These are phyloP conservation scores for Perodicticus potto DNA, from an alignment of 2,797 vertebrate species.

Conservation along the genomic window DNA sequence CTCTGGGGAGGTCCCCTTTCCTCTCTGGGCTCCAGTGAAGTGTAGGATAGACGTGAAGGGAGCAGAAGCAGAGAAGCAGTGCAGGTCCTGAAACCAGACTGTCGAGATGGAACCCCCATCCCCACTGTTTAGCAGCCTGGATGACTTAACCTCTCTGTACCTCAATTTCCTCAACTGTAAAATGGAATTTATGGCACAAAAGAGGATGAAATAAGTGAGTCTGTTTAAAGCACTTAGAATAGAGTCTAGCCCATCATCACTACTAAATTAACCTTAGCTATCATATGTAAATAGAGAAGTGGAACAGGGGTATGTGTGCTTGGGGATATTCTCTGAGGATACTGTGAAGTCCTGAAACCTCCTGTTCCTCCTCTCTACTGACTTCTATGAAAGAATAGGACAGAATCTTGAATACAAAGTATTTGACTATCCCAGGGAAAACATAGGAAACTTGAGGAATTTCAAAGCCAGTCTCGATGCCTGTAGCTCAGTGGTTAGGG, in stretches of 20 bases:
- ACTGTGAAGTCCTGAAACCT: not conserved
- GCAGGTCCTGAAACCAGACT: not conserved
- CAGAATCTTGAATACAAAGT: not conserved
- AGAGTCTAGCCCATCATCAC: not conserved
- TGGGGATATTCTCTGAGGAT: not conserved
- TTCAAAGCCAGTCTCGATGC: not conserved
- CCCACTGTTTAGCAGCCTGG: not conserved
- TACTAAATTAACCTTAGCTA: not conserved
- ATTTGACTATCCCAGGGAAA: not conserved
- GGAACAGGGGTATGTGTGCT: not conserved
- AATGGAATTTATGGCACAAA: not conserved
- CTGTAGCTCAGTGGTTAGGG: too few relatives aligned
- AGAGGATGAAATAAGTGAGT: not conserved
- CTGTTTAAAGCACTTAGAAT: not conserved
- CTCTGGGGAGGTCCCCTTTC: not conserved
- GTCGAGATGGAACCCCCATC: not conserved
- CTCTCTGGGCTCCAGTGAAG: not conserved
- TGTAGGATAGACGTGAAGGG: not conserved
- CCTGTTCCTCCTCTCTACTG: not conserved
- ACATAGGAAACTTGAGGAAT: not conserved
- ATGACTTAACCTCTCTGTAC: not conserved
- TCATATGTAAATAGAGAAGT: not conserved
- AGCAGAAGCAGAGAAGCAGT: too few relatives aligned
- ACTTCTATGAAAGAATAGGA: not conserved
- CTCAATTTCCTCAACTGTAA: not conserved